phyloP scores from a whole-genome alignment of 2,797 vertebrate genomes.

The Hippopotamyrus pictus region DNA sequence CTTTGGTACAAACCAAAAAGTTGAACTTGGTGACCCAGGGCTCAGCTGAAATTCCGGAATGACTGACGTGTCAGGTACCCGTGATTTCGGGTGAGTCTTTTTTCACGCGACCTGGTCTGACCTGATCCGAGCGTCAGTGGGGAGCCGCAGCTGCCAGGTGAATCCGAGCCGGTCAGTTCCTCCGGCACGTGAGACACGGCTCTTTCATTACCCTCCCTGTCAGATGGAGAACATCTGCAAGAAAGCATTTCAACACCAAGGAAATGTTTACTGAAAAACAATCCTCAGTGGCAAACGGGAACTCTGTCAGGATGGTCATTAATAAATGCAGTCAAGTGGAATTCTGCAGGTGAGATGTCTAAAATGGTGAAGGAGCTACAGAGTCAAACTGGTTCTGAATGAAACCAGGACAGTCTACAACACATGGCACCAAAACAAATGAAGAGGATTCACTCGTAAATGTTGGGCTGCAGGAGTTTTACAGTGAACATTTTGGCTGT shows the following conservation, averaged over 20 bases:
- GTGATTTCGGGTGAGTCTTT: background rate
- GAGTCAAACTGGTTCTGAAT: background rate
- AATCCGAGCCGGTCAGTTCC: background rate
- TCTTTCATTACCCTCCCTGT: background rate
- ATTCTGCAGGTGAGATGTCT: background rate
- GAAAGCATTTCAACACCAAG: background rate
- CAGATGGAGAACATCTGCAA: background rate
- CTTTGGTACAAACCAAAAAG: background rate
- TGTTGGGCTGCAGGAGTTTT: background rate
- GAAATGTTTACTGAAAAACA: background rate
- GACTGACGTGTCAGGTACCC: background rate
- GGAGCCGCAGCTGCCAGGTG: background rate
- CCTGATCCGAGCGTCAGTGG: background rate
- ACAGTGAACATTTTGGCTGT: background rate
- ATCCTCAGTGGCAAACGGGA: background rate
- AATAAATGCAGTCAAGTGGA: background rate
- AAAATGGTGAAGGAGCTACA: background rate
- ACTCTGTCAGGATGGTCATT: background rate
- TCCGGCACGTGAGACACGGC: background rate
- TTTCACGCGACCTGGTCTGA: background rate
- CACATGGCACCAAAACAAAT: background rate
- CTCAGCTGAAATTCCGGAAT: background rate
- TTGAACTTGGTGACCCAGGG: background rate
- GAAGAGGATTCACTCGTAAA: background rate
- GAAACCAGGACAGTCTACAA: background rate